Conservation (phyloP, 1,140 invertebrate species). For the Drosophila sturtevanti region DNA sequence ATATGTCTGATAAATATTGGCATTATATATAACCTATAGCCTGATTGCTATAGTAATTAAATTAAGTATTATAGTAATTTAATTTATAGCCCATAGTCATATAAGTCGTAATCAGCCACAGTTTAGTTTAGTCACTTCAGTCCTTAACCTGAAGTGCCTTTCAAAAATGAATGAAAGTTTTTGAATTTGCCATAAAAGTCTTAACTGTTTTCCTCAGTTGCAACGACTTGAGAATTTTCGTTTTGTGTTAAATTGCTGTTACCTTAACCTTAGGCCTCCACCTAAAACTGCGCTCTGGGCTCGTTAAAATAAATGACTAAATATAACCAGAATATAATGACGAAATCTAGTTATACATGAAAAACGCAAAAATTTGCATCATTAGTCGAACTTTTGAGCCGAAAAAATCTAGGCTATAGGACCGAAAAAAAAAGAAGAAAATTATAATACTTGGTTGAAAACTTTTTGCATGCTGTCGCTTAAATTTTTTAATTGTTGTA, state of each 20-base stretch:
- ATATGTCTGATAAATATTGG: too few species aligned
- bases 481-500: constrained; percentile 63
- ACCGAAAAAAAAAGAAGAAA: constrained; percentile 7
- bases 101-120: constrained; percentile 28
- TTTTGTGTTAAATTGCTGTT: background rate
- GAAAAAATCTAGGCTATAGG: too few species aligned
- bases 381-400: constrained; percentile 45
- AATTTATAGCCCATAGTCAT: background rate
- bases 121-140: constrained; percentile 53
- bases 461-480: constrained; percentile 50
- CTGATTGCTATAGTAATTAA: too few species aligned
- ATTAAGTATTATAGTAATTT: too few species aligned
- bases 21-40: too few species aligned
- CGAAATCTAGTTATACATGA: background rate
- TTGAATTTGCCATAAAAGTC: constrained; percentile 30
- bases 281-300: background rate
- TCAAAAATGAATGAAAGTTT: constrained; percentile 60
- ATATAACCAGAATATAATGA: background rate
- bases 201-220: constrained; percentile 17
- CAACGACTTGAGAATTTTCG: constrained; percentile 25
- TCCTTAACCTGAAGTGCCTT: constrained; percentile 46
- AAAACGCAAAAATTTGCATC: constrained; percentile 43
- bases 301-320: constrained; percentile 20
- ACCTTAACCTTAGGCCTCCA: constrained; percentile 35
- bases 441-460: background rate